Percentiles rank a stretch among this genome's conserved stretches.
Evolutionary conservation across 2,113 vertebrate genomes (phyloP).

Genomic region (Coptodon bakossiorum): DNA sequence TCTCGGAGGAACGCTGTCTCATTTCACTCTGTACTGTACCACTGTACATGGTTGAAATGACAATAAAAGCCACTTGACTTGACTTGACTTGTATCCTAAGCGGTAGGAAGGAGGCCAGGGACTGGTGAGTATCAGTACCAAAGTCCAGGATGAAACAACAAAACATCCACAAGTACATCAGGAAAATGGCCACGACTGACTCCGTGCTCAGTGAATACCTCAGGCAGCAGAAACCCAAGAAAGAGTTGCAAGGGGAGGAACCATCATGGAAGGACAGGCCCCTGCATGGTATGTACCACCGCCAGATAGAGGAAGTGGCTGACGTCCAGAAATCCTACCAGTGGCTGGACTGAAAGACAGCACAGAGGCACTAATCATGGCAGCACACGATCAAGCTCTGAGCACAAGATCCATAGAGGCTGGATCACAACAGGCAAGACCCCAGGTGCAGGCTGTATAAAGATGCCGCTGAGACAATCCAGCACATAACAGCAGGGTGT

Average conservation of each 20-base stretch:
- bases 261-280: neutral
- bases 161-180: neutral
- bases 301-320: too few relatives aligned
- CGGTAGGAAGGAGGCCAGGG: accelerated
- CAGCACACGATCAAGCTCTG: too few relatives aligned
- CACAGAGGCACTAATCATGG: too few relatives aligned
- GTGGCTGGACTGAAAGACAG: too few relatives aligned
- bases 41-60: neutral
- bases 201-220: neutral
- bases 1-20: neutral
- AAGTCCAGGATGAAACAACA: neutral
- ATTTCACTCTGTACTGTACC: neutral
- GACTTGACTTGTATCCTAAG: neutral
- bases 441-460: too few relatives aligned
- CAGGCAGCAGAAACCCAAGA: neutral
- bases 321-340: accelerated
- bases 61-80: neutral
- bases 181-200: neutral
- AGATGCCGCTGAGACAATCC: too few relatives aligned
- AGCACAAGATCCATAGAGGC: too few relatives aligned
- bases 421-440: too few relatives aligned
- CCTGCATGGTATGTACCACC: too few relatives aligned
- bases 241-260: neutral
- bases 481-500: too few relatives aligned
- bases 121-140: neutral